phyloP scores from a whole-genome alignment of 2,113 vertebrate genomes.

The Corythornis madagascariensis region DNA sequence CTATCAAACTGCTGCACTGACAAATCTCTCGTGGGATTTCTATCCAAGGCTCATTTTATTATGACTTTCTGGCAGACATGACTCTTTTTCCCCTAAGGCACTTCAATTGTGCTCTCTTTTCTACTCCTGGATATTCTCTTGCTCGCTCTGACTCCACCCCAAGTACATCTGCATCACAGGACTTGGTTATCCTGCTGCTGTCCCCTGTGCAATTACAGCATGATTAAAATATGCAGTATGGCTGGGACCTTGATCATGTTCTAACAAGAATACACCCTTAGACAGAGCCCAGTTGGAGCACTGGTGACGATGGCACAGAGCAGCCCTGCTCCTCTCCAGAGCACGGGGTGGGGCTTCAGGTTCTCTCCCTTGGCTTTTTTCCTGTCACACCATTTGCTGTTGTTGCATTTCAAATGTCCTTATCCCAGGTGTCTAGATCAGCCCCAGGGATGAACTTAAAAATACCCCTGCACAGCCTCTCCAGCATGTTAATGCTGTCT shows the following conservation, averaged over 20 bases:
- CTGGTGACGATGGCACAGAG: not conserved
- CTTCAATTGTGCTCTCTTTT: not conserved
- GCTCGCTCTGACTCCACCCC: conserved; percentile 18
- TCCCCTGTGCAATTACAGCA: conserved; percentile 48
- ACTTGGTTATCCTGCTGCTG: conserved; percentile 21
- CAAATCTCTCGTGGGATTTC: not conserved
- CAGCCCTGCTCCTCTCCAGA: not conserved
- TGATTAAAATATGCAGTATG: conserved; percentile 40
- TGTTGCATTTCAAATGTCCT: conserved; percentile 1
- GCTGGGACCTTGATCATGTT: conserved; percentile 58
- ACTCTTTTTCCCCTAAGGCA: conserved; percentile 8
- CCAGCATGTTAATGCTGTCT: not conserved
- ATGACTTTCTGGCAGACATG: not conserved
- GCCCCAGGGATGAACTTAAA: not conserved
- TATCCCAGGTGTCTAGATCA: not conserved
- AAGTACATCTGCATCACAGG: not conserved
- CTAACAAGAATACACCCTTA: conserved; percentile 24
- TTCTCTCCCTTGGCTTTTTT: conserved; percentile 3
- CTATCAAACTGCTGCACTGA: not conserved
- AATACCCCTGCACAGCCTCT: not conserved
- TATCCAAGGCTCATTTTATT: not conserved
- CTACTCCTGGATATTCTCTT: conserved; percentile 23
- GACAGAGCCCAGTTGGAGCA: not conserved
- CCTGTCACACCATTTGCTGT: not conserved
- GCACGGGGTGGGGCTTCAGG: not conserved